phyloP scores from a whole-genome alignment of 2,888 invertebrate species.

The Aromia moschata region DNA sequence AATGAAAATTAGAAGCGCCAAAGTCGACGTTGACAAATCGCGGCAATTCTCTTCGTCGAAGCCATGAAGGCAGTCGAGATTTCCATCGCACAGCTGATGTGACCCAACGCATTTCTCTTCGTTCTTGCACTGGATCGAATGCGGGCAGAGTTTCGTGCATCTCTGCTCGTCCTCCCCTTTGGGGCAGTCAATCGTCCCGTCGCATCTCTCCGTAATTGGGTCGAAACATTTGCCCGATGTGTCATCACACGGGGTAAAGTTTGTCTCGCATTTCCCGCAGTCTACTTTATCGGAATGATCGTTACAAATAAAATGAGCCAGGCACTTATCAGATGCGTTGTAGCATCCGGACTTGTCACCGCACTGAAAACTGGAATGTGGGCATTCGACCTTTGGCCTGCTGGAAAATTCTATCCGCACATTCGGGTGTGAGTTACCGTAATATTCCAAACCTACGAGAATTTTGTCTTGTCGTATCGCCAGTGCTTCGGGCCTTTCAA shows the following conservation, averaged over 20 bases:
- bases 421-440: neutral
- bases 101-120: slow-evolving; percentile 33
- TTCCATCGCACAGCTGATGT: slow-evolving; percentile 29
- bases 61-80: slow-evolving; percentile 25
- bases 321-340: slow-evolving; percentile 27
- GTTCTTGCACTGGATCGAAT: slow-evolving; percentile 27
- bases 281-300: slow-evolving; percentile 35
- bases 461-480: slow-evolving; percentile 23
- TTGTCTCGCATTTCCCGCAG: slow-evolving; percentile 27
- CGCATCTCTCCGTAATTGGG: slow-evolving; percentile 25
- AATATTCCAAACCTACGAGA: slow-evolving; percentile 4
- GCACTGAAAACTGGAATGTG: slow-evolving; percentile 32
- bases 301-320: slow-evolving; percentile 25
- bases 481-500: slow-evolving; percentile 15
- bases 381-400: slow-evolving; percentile 26
- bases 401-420: slow-evolving; percentile 24
- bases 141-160: slow-evolving; percentile 31
- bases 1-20: slow-evolving; percentile 24
- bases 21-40: neutral
- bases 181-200: slow-evolving; percentile 31
- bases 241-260: slow-evolving; percentile 25
- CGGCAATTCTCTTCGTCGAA: slow-evolving; percentile 35
- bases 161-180: slow-evolving; percentile 36
- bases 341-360: slow-evolving; percentile 33
- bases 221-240: slow-evolving; percentile 20